Conservation (phyloP, 1,140 invertebrate genomes). For the Venturia canescens region DNA sequence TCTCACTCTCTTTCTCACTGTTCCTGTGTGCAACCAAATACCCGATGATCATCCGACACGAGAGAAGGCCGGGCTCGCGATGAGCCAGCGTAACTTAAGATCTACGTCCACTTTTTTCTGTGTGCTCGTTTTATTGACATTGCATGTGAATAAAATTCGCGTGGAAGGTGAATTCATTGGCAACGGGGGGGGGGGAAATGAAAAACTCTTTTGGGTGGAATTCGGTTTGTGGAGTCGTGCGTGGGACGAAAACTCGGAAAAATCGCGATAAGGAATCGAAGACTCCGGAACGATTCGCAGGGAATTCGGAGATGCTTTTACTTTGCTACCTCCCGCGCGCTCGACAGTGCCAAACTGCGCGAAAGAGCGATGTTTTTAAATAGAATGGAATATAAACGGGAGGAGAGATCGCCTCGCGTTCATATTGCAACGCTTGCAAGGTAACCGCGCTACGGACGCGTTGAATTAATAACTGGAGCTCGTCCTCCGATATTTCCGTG, state of each 20-base stretch:
- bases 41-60: slow-evolving; percentile 45
- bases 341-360: slow-evolving; percentile 16
- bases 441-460: background rate
- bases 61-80: slow-evolving; percentile 44
- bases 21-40: slow-evolving; percentile 58
- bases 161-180: too few species aligned
- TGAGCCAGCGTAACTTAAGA: slow-evolving; percentile 51
- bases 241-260: too few species aligned
- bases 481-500: background rate
- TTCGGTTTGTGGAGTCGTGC: too few species aligned
- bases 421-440: slow-evolving; percentile 38
- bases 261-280: too few species aligned
- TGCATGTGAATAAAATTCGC: background rate
- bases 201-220: too few species aligned
- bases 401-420: slow-evolving; percentile 1
- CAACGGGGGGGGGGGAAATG: too few species aligned
- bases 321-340: background rate
- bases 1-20: slow-evolving; percentile 38
- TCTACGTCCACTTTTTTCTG: background rate
- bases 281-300: too few species aligned
- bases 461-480: slow-evolving; percentile 6
- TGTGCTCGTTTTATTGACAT: background rate
- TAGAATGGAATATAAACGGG: background rate
- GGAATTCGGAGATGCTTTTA: too few species aligned
- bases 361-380: background rate